Base-by-base conservation (phyloP, 1,140 invertebrate species). In the Drosophila leontia region DNA sequence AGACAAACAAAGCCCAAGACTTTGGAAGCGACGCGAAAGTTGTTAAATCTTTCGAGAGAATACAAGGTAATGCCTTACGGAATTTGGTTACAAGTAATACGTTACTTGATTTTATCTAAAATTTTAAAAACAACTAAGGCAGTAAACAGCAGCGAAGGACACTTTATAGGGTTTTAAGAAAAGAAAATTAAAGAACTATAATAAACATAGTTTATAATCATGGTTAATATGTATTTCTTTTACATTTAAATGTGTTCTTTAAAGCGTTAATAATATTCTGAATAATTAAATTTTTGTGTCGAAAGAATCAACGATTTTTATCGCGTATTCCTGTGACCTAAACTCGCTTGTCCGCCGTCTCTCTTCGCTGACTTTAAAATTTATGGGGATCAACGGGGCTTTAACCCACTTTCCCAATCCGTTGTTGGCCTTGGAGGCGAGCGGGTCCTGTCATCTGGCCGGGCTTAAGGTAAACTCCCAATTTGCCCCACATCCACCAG, bases 391-490 rank as follows among this genome's bases (percentile, higher is more conserved):
- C 55, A 67, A 37, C 37, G 42, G 35, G 29, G 48, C 55, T 67
- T 78, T 77, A 78, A 61, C 75, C 74, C 56, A 78, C 56, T 78
- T 78, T 77, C 37, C 50, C 44, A 77, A 48, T 59, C 63, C 42
- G 56, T 42, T 57, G 51, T 29, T 77, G 51, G 50, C 75, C 68
- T 72, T 74, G 70, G 53, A 23, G 19, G 19, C 53, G 15, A 71
- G 7, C 55, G 55, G 17, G 37, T 74, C 70, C 70, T 72, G 70
- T 60, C 68, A 72, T 72, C 70, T 60, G 50, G 45, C 19, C 34
- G 56, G 55, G 70, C 68, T 74, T 74, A 74, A 74, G 68, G 70
- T 74, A 74, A 74, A 74, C 69, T 71, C 67, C 53, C 53, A 71
- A 72, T 72, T 72, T 72, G 69, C 44, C 68, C 29, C 64, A 56